phyloP scores from a whole-genome alignment of 2,797 vertebrate genomes.

The Hirundo rustica region DNA sequence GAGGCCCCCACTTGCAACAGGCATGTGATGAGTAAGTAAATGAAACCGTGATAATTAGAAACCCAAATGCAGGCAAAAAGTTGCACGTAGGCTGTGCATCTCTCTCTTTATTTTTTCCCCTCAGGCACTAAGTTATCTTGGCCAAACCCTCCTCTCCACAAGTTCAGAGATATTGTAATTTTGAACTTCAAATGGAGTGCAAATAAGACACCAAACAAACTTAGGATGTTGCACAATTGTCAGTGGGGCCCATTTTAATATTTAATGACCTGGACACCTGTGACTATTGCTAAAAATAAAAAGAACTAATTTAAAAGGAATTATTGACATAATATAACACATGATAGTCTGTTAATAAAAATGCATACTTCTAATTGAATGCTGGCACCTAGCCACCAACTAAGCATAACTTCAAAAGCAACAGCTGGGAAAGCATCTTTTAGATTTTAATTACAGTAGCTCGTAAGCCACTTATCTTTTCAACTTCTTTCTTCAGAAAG shows the following conservation, averaged over 20 bases:
- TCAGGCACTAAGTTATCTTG: constrained; percentile 23
- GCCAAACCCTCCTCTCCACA: constrained; percentile 16
- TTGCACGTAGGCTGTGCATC: neutral
- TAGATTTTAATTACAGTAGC: constrained; percentile 76
- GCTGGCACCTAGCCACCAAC: constrained; percentile 72
- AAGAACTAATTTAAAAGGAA: constrained; percentile 67
- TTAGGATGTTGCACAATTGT: constrained; percentile 21
- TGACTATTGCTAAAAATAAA: constrained; percentile 48
- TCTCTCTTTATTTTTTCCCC: neutral
- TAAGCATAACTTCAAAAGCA: constrained; percentile 77
- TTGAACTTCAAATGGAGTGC: constrained; percentile 48
- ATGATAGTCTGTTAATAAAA: constrained; percentile 74
- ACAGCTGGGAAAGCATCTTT: constrained; percentile 78
- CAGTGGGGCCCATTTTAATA: constrained; percentile 53
- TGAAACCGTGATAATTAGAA: constrained; percentile 15
- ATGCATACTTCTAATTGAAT: constrained; percentile 77
- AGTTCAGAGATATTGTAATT: constrained; percentile 54
- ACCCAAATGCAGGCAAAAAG: neutral
- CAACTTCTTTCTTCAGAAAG: constrained; percentile 62
- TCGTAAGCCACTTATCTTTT: constrained; percentile 67
- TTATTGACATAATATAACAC: constrained; percentile 71
- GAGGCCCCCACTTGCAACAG: neutral
- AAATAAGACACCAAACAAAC: constrained; percentile 52
- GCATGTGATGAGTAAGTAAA: neutral
- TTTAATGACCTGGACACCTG: constrained; percentile 57